phyloP scores from a whole-genome alignment of 2,113 vertebrate genomes.

The Mus spicilegus region DNA sequence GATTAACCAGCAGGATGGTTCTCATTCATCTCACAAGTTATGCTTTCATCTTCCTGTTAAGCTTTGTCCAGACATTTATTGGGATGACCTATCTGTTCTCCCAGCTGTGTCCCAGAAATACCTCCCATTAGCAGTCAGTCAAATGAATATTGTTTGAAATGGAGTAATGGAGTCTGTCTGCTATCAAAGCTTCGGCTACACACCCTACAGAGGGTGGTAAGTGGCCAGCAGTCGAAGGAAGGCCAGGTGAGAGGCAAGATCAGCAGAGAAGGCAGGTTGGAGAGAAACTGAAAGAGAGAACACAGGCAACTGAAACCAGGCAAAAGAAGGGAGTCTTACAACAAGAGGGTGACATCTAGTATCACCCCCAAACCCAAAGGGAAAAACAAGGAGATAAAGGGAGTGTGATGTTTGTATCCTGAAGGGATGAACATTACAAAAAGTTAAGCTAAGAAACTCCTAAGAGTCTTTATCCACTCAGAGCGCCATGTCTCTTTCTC shows the following conservation, averaged over 20 bases:
- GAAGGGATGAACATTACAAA: not conserved
- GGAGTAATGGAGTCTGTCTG: not conserved
- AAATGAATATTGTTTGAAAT: not conserved
- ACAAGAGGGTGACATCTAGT: not conserved
- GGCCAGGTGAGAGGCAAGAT: not conserved
- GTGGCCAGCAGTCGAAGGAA: not conserved
- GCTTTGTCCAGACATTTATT: not conserved
- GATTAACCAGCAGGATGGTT: not conserved
- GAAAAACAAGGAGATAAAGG: slow-evolving; percentile 21
- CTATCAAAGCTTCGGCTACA: not conserved
- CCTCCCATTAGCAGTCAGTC: not conserved
- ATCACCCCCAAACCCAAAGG: not conserved
- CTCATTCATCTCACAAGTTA: not conserved
- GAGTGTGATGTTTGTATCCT: not conserved
- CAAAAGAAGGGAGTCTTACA: not conserved
- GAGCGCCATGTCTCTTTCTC: not conserved
- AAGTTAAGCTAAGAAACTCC: not conserved
- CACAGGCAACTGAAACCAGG: not conserved
- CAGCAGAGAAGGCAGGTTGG: not conserved
- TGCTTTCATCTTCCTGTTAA: not conserved
- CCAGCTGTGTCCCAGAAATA: not conserved
- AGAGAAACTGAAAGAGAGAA: not conserved
- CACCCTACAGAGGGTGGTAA: not conserved
- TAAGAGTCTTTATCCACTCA: not conserved
- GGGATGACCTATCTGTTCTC: not conserved